phyloP scores from a whole-genome alignment of 2,113 vertebrate genomes.

The Pterocles gutturalis region DNA sequence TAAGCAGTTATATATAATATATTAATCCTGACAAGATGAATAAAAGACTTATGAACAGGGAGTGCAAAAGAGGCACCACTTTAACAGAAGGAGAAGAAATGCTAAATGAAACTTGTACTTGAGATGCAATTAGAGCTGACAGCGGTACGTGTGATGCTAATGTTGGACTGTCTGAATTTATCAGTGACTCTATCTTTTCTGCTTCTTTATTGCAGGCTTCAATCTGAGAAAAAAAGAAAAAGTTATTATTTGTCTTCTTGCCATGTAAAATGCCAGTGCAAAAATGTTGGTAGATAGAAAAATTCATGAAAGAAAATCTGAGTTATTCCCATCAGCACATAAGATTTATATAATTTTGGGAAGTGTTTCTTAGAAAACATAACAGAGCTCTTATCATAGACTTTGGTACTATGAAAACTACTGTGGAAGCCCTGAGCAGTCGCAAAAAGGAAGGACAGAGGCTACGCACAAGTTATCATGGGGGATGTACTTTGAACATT shows the following conservation, averaged over 20 bases:
- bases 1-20: conserved; percentile 7
- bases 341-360: background rate
- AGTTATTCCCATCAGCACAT: background rate
- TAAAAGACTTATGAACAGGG: conserved; percentile 64
- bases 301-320: background rate
- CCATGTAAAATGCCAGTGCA: background rate
- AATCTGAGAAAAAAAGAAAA: conserved; percentile 76
- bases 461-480: fast-evolving
- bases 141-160: conserved; percentile 92
- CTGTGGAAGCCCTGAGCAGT: background rate
- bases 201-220: conserved; percentile 98
- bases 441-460: background rate
- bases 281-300: background rate
- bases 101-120: conserved; percentile 84
- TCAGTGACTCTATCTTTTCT: conserved; percentile 96
- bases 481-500: background rate
- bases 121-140: conserved; percentile 90
- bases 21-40: conserved; percentile 11
- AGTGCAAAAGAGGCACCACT: background rate
- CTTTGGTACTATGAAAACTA: background rate
- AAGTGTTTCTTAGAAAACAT: background rate
- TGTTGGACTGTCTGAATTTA: conserved; percentile 94
- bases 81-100: conserved; percentile 69
- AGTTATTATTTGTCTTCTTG: background rate
- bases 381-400: background rate